These are phyloP conservation scores for Aldabrachelys gigantea DNA, from an alignment of 2,113 vertebrate species.

Conservation along the genomic window DNA sequence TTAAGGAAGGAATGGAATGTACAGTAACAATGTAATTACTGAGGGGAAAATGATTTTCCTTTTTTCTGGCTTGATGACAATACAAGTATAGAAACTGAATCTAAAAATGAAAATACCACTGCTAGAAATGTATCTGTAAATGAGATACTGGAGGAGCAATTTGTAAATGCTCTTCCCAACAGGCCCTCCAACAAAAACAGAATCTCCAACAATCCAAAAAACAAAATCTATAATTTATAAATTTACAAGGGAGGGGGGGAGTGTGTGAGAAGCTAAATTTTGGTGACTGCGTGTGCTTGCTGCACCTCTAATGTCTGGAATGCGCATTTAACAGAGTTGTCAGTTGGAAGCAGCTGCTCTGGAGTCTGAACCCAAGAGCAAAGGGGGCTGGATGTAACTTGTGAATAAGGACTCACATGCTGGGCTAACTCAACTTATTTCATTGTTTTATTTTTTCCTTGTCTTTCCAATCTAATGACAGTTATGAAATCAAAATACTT, in stretches of 20 bases:
- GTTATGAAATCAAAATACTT: background rate
- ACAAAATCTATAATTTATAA: background rate
- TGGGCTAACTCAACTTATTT: background rate
- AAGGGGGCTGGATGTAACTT: background rate
- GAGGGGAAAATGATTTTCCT: background rate
- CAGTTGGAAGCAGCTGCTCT: background rate
- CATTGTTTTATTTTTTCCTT: background rate
- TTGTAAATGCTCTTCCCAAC: background rate
- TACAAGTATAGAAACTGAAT: slow-evolving; percentile 1
- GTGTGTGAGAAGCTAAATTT: background rate
- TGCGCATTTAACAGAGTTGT: background rate
- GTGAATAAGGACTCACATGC: background rate
- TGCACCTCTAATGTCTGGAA: background rate
- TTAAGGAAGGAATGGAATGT: background rate
- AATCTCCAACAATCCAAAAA: background rate
- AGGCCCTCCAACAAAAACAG: background rate
- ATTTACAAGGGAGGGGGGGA: background rate
- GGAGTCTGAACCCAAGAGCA: background rate
- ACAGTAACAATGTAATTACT: background rate
- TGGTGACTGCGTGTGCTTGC: background rate
- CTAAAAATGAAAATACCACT: background rate
- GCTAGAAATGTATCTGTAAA: background rate
- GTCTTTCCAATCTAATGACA: background rate
- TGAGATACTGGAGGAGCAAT: background rate
- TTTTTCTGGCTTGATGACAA: background rate